A percentile compares a stretch with the other conserved stretches of the same genome.
Evolutionary conservation across 2,797 vertebrate genomes (phyloP).

Genomic region (Loriculus beryllinus): DNA sequence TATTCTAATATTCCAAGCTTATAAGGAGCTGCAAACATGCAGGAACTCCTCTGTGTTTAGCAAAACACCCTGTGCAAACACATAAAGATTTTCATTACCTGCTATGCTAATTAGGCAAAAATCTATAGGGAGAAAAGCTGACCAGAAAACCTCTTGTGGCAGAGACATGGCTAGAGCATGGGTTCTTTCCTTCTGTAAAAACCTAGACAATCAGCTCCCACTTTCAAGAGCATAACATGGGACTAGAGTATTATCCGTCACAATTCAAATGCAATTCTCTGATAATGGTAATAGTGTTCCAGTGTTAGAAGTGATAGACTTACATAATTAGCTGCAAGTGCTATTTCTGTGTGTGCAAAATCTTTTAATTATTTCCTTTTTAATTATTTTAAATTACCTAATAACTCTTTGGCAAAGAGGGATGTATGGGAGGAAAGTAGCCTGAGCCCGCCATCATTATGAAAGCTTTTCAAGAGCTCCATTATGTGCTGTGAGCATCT

Average conservation of each 20-base stretch:
- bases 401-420: slow-evolving; percentile 62
- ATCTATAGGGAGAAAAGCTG: not conserved
- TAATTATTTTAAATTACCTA: slow-evolving; percentile 72
- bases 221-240: slow-evolving; percentile 9
- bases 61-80: not conserved
- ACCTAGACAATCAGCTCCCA: not conserved
- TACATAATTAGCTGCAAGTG: slow-evolving; percentile 63
- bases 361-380: slow-evolving; percentile 67
- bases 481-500: slow-evolving; percentile 53
- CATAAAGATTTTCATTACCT: not conserved
- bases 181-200: not conserved
- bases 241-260: slow-evolving; percentile 48
- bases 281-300: slow-evolving; percentile 54
- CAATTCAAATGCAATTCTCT: slow-evolving; percentile 42
- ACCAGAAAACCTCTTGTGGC: not conserved
- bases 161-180: not conserved
- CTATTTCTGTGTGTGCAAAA: slow-evolving; percentile 68
- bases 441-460: not conserved
- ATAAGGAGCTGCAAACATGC: not conserved
- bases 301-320: slow-evolving; percentile 61
- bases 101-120: slow-evolving; percentile 21
- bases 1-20: not conserved
- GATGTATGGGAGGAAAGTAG: slow-evolving; percentile 36
- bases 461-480: slow-evolving; percentile 57
- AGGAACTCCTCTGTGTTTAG: not conserved